Evolutionary conservation across 2,113 vertebrate genomes (phyloP).

Genomic region (Bubalus kerabau): DNA sequence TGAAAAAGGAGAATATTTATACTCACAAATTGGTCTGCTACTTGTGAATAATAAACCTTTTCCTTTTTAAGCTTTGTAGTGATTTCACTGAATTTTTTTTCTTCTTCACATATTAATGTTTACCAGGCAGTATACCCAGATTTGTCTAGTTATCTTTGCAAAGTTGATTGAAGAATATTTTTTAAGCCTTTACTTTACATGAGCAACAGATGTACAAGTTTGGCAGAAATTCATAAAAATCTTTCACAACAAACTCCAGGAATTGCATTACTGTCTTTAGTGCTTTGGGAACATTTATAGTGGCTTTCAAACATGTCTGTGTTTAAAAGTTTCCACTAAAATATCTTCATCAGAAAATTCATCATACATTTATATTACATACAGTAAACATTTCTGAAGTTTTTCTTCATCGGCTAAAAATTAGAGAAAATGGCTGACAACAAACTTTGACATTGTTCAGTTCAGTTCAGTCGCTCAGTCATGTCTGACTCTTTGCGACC

Average conservation of each 20-base stretch:
- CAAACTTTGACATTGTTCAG: not conserved
- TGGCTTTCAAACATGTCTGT: not conserved
- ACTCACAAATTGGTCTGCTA: not conserved
- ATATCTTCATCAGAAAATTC: slow-evolving; percentile 1
- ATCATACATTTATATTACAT: not conserved
- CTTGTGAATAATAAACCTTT: not conserved
- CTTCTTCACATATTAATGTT: not conserved
- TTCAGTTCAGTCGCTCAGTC: too few species aligned
- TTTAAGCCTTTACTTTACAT: slow-evolving; percentile 27
- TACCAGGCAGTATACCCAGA: not conserved
- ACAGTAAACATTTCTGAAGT: not conserved
- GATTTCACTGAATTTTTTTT: not conserved
- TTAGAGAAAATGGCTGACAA: not conserved
- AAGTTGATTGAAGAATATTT: not conserved
- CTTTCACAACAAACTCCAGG: not conserved
- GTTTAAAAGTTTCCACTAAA: slow-evolving; percentile 2
- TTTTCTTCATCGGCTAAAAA: not conserved
- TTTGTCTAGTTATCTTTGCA: not conserved
- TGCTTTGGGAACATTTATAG: not conserved
- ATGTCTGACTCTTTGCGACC: too few species aligned
- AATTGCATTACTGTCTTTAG: not conserved
- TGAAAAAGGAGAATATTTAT: not conserved
- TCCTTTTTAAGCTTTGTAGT: not conserved
- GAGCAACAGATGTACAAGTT: not conserved
- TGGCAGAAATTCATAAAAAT: not conserved